Conservation (phyloP, 1,140 invertebrate species). For the Drosophila mauritiana region DNA sequence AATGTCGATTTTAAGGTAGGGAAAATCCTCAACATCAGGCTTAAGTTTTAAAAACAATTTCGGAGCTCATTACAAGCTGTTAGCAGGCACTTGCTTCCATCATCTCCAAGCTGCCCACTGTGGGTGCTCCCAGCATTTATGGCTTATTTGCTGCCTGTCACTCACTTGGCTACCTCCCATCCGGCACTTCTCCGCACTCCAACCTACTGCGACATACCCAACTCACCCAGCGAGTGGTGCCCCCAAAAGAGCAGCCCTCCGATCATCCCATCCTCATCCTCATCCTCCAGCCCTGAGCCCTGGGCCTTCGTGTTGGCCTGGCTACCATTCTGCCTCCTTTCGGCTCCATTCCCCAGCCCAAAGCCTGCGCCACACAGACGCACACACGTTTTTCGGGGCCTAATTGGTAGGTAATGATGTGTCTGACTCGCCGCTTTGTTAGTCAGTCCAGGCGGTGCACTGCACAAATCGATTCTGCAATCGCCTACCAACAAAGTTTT, state of each 20-base stretch:
- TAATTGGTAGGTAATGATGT: slow-evolving; percentile 84
- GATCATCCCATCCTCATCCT: slow-evolving; percentile 6
- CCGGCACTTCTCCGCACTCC: background rate
- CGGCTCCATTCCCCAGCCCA: slow-evolving; percentile 5
- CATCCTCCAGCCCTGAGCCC: background rate
- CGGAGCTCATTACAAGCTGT: slow-evolving; percentile 75
- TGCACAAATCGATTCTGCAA: background rate
- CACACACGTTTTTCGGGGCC: slow-evolving; percentile 63
- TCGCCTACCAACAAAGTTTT: too few relatives aligned
- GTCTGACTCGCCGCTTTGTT: slow-evolving; percentile 79
- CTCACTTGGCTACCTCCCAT: slow-evolving; percentile 39
- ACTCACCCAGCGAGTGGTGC: slow-evolving; percentile 72
- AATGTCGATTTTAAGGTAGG: too few relatives aligned
- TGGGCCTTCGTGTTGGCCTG: slow-evolving; percentile 20
- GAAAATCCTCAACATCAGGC: background rate
- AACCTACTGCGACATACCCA: slow-evolving; percentile 2
- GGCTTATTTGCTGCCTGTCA: slow-evolving; percentile 76
- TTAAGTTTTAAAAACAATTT: slow-evolving; percentile 31
- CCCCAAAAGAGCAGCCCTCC: slow-evolving; percentile 61
- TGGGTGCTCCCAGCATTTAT: slow-evolving; percentile 54
- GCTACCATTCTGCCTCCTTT: slow-evolving; percentile 5
- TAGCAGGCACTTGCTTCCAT: slow-evolving; percentile 77
- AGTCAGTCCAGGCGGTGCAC: slow-evolving; percentile 47
- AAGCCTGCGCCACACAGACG: slow-evolving; percentile 44
- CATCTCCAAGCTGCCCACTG: slow-evolving; percentile 33